phyloP scores from a whole-genome alignment of 1,140 invertebrate genomes.

The Daktulosphaira vitifoliae region DNA sequence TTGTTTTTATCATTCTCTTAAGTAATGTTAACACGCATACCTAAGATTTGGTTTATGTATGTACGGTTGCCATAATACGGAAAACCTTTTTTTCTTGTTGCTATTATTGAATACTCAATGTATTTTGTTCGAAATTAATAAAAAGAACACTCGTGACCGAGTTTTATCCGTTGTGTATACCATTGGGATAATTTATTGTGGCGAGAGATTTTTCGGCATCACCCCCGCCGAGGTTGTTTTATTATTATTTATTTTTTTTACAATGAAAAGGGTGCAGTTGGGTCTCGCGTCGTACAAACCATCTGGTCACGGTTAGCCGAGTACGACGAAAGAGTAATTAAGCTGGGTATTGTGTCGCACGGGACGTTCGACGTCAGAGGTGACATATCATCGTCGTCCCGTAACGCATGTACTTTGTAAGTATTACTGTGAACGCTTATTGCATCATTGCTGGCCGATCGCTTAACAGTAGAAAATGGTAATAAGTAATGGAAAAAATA shows the following conservation, averaged over 20 bases:
- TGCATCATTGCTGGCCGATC: background rate
- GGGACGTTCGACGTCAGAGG: background rate
- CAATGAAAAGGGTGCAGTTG: constrained; percentile 21
- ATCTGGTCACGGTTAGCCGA: constrained; percentile 29
- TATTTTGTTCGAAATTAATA: no score
- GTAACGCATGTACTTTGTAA: background rate
- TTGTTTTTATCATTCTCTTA: no score
- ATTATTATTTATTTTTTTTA: constrained; percentile 3
- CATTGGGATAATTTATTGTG: background rate
- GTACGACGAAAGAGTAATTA: constrained; percentile 16
- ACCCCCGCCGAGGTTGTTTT: background rate
- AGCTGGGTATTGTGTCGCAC: constrained; percentile 19
- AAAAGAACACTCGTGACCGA: no score
- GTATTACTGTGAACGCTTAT: background rate
- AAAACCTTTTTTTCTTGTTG: no score
- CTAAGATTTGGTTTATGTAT: no score
- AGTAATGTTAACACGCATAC: no score
- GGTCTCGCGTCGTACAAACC: constrained; percentile 5
- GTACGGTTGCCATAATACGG: no score
- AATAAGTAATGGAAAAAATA: background rate
- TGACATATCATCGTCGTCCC: constrained; percentile 12
- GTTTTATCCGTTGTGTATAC: no score
- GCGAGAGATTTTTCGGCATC: background rate
- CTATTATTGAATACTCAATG: no score
- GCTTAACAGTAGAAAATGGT: background rate